Base-by-base conservation (phyloP, 2,113 vertebrate species). In the Callionymus lyra region DNA sequence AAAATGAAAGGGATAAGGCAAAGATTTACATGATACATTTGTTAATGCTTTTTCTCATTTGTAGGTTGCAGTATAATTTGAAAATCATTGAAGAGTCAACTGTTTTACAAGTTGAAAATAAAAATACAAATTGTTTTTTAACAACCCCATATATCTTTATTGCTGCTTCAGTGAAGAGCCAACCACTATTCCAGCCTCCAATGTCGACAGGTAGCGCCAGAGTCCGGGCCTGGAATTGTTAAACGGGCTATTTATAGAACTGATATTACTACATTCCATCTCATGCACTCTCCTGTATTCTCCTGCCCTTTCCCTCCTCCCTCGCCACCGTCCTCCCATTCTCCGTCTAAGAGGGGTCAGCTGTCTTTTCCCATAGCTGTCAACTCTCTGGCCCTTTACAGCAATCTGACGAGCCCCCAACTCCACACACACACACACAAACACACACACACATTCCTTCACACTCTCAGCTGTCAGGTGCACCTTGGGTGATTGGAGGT, bases 291-390 rank as follows among this genome's bases (percentile, higher is more conserved):
- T 16, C 38, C 38, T 43, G 17, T 45, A 38, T 15, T 36, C 48
- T 46, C 21, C 10, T 19, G 32, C n/a, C 39, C 38, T 21, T 34
- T 44, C 40, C 34, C 34, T 19, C 34, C 13, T 19, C 33, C 18
- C 37, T 14, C 47, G 11, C 34, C 44, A 38, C 34, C 41, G 42
- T 40, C 27, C 38, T 39, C 41, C 38, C 48, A 53, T 18, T 40
- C 39, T 40, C 48, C 47, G 6, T 34, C 54, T 59, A 63, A 56
- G 55, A 60, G 52, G 56, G 63, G 56, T 63, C 63, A 60, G 59
- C 59, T 63, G 68, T 72, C 59, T 49, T 72, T 56, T 67, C 45
- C 49, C 52, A 60, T 63, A 44, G 59, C 56, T 67, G 59, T 71
- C 63, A 71, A 56, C 51, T 53, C 42, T 43, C 34, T n/a, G 48